Conservation (phyloP, 2,888 invertebrate species). For the Syrphus vitripennis region DNA sequence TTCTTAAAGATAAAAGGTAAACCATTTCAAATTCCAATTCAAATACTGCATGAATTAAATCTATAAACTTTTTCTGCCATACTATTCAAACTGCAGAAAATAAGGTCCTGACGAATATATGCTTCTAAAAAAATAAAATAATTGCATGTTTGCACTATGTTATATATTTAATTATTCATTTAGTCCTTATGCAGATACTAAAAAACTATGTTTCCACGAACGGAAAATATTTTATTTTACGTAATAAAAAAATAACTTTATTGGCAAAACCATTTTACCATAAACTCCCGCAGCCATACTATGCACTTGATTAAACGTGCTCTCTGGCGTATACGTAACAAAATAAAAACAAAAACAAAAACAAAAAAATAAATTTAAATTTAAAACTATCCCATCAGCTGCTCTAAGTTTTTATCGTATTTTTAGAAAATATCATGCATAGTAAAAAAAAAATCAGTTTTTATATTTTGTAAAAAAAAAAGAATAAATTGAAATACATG, state of each 20-base stretch:
- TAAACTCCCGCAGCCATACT: not conserved
- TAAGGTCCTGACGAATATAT: too few relatives aligned
- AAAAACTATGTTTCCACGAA: not conserved
- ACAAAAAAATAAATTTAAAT: not conserved
- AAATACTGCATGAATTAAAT: too few relatives aligned
- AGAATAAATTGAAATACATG: too few relatives aligned
- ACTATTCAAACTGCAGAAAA: too few relatives aligned
- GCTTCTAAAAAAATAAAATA: too few relatives aligned
- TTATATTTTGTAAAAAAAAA: not conserved
- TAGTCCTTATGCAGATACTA: not conserved
- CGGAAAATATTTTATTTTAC: not conserved
- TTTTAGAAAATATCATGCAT: not conserved
- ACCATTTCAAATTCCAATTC: too few relatives aligned
- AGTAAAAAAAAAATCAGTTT: not conserved
- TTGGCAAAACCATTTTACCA: not conserved
- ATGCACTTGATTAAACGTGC: not conserved
- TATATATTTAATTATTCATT: too few relatives aligned
- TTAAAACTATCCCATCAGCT: too few relatives aligned
- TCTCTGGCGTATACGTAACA: slow-evolving; percentile 17
- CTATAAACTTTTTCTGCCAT: too few relatives aligned
- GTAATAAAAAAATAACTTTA: not conserved
- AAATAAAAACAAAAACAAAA: not conserved
- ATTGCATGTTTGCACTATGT: too few relatives aligned
- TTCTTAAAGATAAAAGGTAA: too few relatives aligned
- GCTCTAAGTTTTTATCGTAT: not conserved